Evolutionary conservation across 1,140 invertebrate species (phyloP), one percentile per base, ranked within the genome.

Genomic region (Chlorops oryzae): DNA sequence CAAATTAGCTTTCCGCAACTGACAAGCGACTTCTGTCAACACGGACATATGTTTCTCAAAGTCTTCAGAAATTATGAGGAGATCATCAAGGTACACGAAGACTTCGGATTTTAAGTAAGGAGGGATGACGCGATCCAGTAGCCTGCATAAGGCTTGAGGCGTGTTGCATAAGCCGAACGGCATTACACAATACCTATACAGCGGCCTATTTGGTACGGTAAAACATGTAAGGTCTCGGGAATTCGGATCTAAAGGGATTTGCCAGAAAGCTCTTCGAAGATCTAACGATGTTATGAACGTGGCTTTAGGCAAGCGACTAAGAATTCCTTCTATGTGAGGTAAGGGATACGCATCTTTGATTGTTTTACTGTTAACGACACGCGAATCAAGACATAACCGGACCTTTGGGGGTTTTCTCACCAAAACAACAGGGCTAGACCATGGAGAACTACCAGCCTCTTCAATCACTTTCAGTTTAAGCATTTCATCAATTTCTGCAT

Each of bases 181-280:
- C 63, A 76, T 67, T 3, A 67, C 58, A 15, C 50, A 58, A 49
- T 73, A 77, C 32, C 65, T 59, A 48, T 58, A 73, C n/a, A 72
- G 53, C 6, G 67, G 66, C 45, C 64, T 62, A 21, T 64, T 62
- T 10, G 65, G 69, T 0, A 73, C 72, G 3, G 65, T 63, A 50
- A 76, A 75, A 2, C 70, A 73, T 1, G 74, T 78, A 35, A 73
- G 74, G 28, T 63, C 50, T 43, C 51, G n/a, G n/a, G n/a, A n/a
- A n/a, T n/a, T n/a, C n/a, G n/a, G n/a, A n/a, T n/a, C n/a, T n/a
- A n/a, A n/a, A n/a, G n/a, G n/a, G n/a, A n/a, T n/a, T n/a, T n/a
- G n/a, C n/a, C n/a, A n/a, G n/a, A n/a, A n/a, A n/a, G n/a, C n/a
- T n/a, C n/a, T n/a, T n/a, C n/a, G n/a, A n/a, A n/a, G n/a, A n/a